A percentile compares a stretch with the other conserved stretches of the same genome.
These are phyloP conservation scores for Camelus bactrianus DNA, from an alignment of 2,113 vertebrate species.

Conservation along the genomic window DNA sequence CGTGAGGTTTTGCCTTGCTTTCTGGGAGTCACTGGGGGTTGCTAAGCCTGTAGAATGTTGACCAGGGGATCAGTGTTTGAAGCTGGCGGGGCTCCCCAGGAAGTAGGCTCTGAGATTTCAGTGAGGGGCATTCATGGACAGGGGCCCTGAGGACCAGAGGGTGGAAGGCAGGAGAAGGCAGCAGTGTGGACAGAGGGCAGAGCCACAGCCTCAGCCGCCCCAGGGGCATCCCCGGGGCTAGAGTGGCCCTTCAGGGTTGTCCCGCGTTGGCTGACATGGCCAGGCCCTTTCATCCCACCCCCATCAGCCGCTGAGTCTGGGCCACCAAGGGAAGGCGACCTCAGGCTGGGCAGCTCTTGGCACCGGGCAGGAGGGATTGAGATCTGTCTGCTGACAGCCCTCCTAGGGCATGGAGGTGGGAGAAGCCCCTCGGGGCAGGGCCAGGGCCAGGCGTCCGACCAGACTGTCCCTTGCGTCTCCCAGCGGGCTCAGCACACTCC, in stretches of 20 bases:
- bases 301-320: not conserved
- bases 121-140: not conserved
- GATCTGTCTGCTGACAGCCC: not conserved
- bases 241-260: not conserved
- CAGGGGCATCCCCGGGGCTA: not conserved
- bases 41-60: not conserved
- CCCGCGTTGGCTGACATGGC: not conserved
- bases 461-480: not conserved
- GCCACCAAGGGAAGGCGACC: not conserved
- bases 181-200: not conserved
- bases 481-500: not conserved
- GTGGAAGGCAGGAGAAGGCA: not conserved
- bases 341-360: not conserved
- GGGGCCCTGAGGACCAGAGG: not conserved
- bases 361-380: fast-evolving
- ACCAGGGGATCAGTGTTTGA: not conserved
- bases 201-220: not conserved
- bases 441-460: not conserved
- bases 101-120: not conserved
- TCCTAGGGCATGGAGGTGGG: not conserved
- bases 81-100: not conserved
- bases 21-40: not conserved
- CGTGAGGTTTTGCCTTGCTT: not conserved
- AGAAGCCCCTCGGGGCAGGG: no score
- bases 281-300: not conserved